phyloP scores from a whole-genome alignment of 1,140 invertebrate genomes.

The Ladona fulva region DNA sequence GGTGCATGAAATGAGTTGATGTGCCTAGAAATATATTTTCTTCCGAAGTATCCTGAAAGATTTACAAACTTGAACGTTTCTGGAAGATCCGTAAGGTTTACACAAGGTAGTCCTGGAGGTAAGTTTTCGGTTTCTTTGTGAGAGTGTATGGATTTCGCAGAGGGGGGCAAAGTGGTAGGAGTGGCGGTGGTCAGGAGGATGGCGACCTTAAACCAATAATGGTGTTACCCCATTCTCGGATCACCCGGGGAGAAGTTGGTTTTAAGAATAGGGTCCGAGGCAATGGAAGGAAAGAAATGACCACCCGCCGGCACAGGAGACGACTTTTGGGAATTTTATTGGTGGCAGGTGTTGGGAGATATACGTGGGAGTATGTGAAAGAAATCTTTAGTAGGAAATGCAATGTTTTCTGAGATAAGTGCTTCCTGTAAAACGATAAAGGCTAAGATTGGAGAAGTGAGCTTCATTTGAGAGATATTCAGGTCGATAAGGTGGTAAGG shows the following conservation, averaged over 20 bases:
- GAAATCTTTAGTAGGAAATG: neutral
- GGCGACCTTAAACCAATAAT: neutral
- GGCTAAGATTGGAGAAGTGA: too few relatives aligned
- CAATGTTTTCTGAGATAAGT: too few relatives aligned
- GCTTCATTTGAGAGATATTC: too few relatives aligned
- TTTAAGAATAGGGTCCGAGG: neutral
- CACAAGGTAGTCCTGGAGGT: too few relatives aligned
- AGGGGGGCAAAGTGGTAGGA: neutral
- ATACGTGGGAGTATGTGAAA: neutral
- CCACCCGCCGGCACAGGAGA: neutral
- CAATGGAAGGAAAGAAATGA: neutral
- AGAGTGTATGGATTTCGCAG: neutral
- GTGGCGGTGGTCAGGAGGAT: neutral
- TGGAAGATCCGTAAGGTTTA: too few relatives aligned
- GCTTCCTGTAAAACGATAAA: too few relatives aligned
- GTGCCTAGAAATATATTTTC: too few relatives aligned
- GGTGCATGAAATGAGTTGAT: too few relatives aligned
- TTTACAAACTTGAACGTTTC: too few relatives aligned
- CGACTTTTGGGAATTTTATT: neutral
- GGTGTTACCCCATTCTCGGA: neutral
- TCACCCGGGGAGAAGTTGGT: neutral
- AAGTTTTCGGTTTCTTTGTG: too few relatives aligned
- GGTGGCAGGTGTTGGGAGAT: neutral
- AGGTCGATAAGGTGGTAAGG: too few relatives aligned
- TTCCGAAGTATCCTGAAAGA: too few relatives aligned